phyloP scores from a whole-genome alignment of 2,888 invertebrate genomes.

The Stenodema calcarata region DNA sequence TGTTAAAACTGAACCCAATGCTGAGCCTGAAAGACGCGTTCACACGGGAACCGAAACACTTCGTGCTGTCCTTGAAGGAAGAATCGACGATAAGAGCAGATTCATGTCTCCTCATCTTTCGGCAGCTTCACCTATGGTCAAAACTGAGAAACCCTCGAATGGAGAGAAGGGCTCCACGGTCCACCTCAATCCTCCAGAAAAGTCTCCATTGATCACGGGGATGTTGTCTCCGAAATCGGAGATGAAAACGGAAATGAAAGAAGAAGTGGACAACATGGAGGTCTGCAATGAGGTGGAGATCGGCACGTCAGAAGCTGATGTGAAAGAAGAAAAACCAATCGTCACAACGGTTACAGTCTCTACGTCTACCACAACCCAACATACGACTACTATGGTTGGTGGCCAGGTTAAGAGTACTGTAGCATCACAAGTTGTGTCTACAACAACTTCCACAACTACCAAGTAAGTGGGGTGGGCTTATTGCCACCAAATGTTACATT shows the following conservation, averaged over 20 bases:
- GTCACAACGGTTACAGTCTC: constrained; percentile 40
- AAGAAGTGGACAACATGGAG: constrained; percentile 52
- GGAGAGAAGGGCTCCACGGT: not conserved
- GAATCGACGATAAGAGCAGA: constrained; percentile 46
- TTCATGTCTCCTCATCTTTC: not conserved
- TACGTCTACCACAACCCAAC: constrained; percentile 61
- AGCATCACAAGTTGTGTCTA: constrained; percentile 14
- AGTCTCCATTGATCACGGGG: not conserved
- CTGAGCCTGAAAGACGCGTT: constrained; percentile 45
- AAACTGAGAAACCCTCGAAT: constrained; percentile 19
- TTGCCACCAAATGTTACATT: not conserved
- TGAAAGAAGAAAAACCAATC: constrained; percentile 50
- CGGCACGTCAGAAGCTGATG: constrained; percentile 58
- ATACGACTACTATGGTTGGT: constrained; percentile 63
- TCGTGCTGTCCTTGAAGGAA: constrained; percentile 53
- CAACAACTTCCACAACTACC: constrained; percentile 35
- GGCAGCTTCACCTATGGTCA: not conserved
- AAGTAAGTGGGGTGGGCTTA: constrained; percentile 42
- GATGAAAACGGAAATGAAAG: constrained; percentile 38
- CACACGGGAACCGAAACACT: constrained; percentile 54
- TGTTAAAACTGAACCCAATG: not conserved
- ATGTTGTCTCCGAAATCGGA: not conserved
- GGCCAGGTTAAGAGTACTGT: constrained; percentile 44
- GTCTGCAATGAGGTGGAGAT: constrained; percentile 58
- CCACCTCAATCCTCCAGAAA: not conserved